phyloP scores from a whole-genome alignment of 2,113 vertebrate species.

The Phodopus roborovskii region DNA sequence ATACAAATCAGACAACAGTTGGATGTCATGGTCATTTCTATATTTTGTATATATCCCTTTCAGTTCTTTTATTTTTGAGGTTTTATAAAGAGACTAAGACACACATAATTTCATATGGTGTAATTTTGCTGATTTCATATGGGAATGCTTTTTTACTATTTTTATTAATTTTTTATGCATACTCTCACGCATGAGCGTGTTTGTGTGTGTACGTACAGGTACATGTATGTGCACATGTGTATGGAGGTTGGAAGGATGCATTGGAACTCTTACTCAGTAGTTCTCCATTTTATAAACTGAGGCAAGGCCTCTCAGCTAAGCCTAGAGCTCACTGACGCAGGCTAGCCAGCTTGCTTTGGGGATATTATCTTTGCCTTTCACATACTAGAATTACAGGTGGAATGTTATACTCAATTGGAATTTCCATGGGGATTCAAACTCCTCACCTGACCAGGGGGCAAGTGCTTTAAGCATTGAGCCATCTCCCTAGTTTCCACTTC shows the following conservation, averaged over 20 bases:
- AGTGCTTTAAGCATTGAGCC: neutral
- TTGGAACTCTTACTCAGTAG: neutral
- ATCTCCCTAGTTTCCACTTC: no score
- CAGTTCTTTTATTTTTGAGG: neutral
- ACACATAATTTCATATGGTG: neutral
- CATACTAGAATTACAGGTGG: neutral
- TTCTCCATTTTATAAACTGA: neutral
- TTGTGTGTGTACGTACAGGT: accelerated
- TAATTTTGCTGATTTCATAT: neutral
- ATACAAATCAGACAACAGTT: neutral
- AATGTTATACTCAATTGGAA: neutral
- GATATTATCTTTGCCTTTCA: neutral
- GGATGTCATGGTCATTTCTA: neutral
- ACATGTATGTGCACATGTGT: neutral
- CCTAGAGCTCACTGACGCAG: neutral
- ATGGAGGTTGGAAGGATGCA: neutral
- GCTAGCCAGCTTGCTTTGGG: neutral
- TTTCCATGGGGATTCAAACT: neutral
- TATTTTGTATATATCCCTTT: neutral
- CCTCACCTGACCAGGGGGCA: neutral
- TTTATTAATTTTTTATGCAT: neutral
- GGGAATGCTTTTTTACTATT: neutral
- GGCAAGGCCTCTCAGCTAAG: neutral
- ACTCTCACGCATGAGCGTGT: neutral
- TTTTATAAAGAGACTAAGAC: neutral